Evolutionary conservation across 2,888 invertebrate species (phyloP).

Genomic region (Ichneumon xanthorius): DNA sequence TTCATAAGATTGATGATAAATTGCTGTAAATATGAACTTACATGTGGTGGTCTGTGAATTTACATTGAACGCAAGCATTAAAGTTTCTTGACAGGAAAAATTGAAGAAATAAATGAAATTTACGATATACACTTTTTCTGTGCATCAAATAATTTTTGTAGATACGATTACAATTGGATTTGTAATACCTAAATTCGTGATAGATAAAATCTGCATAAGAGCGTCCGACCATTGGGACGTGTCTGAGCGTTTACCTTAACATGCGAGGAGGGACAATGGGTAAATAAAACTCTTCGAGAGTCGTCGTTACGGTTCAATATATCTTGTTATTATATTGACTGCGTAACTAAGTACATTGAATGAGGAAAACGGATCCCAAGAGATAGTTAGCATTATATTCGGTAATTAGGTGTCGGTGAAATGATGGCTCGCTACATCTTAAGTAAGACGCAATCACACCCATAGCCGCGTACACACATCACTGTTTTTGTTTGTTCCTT

Average conservation of each 20-base stretch:
- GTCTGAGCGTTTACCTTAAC: too few relatives aligned
- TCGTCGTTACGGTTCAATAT: conserved; percentile 76
- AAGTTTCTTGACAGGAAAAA: background rate
- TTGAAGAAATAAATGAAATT: background rate
- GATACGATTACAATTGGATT: too few relatives aligned
- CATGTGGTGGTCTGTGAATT: too few relatives aligned
- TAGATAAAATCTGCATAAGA: too few relatives aligned
- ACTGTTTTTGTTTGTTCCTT: conserved; percentile 41
- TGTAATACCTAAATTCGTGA: too few relatives aligned
- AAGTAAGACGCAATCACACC: conserved; percentile 45
- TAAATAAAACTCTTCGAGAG: background rate
- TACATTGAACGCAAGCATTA: background rate
- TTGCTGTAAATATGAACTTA: background rate
- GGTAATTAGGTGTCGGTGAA: conserved; percentile 74
- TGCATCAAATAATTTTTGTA: too few relatives aligned
- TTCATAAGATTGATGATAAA: background rate
- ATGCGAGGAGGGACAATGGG: background rate
- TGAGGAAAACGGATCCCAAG: conserved; percentile 78
- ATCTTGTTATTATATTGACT: conserved; percentile 81
- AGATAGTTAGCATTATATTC: conserved; percentile 80
- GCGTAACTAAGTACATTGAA: conserved; percentile 84
- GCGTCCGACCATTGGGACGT: too few relatives aligned
- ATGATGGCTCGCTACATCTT: conserved; percentile 58
- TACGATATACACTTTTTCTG: background rate
- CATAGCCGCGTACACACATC: conserved; percentile 43